Evolutionary conservation across 1,140 invertebrate species (phyloP), one percentile per base, ranked within the genome.

Genomic region (Aethina tumida): DNA sequence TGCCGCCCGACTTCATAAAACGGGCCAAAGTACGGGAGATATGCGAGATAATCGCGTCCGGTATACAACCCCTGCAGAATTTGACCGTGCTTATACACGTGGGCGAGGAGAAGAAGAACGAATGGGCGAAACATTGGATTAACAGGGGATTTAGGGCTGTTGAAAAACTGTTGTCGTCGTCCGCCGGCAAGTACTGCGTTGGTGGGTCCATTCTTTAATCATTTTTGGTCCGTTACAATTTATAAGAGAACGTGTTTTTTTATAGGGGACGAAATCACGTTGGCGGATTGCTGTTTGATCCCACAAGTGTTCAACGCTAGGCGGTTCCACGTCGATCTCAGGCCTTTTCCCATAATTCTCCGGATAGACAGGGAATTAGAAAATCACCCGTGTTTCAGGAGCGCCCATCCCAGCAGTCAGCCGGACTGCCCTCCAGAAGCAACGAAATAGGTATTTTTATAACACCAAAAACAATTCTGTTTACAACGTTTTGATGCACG

Each of bases 11-110:
- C 65, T 77, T 84, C 31, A 73, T 85, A 26, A 81, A 83, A 61
- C 70, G 88, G 59, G 85, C 87, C 4, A 86, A 89, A 70, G 88
- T 91, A 35, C 66, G 81, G 49, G 74, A 79, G 55, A 73, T 86
- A 48, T 80, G 75, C 39, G 79, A 91, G 66, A 70, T 90, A 0
- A 93, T 97, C 52, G 80, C 78, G 26, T 87, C 86, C 29, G 91
- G 91, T 25, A 96, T 96, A 56, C 93, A 97, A 64, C 95, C 95
- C 0, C 64, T 97, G 18, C 94, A 98, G 63, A 98, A 98, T 67
- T 64, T 94, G 20, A 74, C 77, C 43, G 86, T 95, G 14, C 62
- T 94, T 12, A 83, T 89, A 47, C 78, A 86, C 48, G 81, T 87
- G 14, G 83, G 83, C 17, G 81, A 85, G 61, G 82, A 85, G 54